A percentile compares a stretch with the other conserved stretches of the same genome.
These are phyloP conservation scores for Pollimyrus isidori DNA, from an alignment of 2,113 vertebrate genomes.

Conservation along the genomic window DNA sequence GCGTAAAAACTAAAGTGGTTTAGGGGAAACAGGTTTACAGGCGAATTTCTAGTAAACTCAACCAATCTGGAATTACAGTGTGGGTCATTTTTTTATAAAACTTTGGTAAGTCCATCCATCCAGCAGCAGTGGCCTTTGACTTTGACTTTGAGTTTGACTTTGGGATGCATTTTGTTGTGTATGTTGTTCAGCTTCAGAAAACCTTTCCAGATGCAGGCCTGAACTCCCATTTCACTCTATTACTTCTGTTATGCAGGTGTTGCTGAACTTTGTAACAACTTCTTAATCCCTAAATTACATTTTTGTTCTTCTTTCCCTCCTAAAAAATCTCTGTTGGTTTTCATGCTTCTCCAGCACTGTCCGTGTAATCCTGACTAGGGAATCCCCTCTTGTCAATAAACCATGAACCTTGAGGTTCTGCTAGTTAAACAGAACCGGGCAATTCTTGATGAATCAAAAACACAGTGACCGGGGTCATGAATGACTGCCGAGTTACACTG, in stretches of 20 bases:
- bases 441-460: neutral
- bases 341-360: neutral
- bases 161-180: neutral
- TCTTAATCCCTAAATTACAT: neutral
- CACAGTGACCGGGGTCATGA: neutral
- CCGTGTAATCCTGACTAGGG: neutral
- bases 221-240: neutral
- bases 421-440: neutral
- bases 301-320: neutral
- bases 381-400: neutral
- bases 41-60: no score
- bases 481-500: neutral
- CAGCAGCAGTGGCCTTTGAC: neutral
- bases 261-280: neutral
- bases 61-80: no score
- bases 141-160: neutral
- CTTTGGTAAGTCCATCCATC: neutral
- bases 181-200: neutral
- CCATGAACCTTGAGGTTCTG: neutral
- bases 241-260: neutral
- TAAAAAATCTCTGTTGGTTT: neutral
- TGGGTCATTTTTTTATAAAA: neutral
- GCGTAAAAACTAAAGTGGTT: no score
- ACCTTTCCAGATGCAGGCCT: neutral
- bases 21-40: no score